Evolutionary conservation across 2,888 invertebrate species (phyloP).

Genomic region (Andricus quercusramuli): DNA sequence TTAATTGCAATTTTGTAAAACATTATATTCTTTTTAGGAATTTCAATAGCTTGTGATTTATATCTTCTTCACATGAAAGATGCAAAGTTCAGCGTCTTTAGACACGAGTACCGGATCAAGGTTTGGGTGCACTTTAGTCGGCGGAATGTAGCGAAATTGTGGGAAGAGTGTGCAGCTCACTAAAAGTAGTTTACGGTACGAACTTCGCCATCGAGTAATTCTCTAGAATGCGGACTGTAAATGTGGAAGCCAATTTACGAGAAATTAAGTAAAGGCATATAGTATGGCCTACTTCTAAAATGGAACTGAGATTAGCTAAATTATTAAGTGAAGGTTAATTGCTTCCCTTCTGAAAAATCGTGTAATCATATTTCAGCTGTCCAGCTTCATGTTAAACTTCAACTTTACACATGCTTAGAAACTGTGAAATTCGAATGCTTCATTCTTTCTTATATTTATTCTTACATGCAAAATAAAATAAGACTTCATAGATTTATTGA

Average conservation of each 20-base stretch:
- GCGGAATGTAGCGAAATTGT: constrained; percentile 25
- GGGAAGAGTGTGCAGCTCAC: neutral
- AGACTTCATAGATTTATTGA: no score
- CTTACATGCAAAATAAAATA: no score
- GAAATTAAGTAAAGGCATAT: constrained; percentile 1
- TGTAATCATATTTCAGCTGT: neutral
- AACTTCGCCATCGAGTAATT: neutral
- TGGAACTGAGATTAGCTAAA: constrained; percentile 6
- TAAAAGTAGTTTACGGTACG: constrained; percentile 34
- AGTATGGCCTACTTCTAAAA: constrained; percentile 6
- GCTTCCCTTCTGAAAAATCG: neutral
- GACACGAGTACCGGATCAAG: neutral
- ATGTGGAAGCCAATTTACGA: constrained; percentile 4
- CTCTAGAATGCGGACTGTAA: constrained; percentile 1
- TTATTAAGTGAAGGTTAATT: constrained; percentile 22
- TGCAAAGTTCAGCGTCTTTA: constrained; percentile 9
- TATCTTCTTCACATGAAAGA: constrained; percentile 6
- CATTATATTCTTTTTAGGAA: neutral
- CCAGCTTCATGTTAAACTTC: no score
- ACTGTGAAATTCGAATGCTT: no score
- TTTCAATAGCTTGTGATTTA: constrained; percentile 22
- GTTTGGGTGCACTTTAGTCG: neutral
- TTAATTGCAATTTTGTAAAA: neutral
- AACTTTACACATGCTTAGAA: no score
- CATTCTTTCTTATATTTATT: no score